Conservation (phyloP, 1,140 invertebrate species). For the Holotrichia oblita region DNA sequence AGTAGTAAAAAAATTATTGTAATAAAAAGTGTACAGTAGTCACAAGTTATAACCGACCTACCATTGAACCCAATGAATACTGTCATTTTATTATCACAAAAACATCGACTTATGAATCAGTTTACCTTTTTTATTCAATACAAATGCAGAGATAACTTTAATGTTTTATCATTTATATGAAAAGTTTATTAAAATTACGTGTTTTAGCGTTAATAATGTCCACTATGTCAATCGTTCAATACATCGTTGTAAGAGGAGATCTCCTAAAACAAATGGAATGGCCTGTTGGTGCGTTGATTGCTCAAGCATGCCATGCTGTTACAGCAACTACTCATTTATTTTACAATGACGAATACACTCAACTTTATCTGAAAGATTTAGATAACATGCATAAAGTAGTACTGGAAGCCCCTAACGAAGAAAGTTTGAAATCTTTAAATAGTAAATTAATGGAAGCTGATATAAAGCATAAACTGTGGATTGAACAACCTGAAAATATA, state of each 20-base stretch:
- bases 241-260: conserved; percentile 82
- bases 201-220: conserved; percentile 2
- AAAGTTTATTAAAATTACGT: no score
- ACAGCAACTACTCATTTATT: conserved; percentile 83
- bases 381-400: conserved; percentile 97
- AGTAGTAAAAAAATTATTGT: no score
- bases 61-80: background rate
- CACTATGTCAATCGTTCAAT: conserved; percentile 70
- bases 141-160: no score
- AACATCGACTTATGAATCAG: no score
- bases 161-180: no score
- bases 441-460: conserved; percentile 74
- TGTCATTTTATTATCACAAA: background rate
- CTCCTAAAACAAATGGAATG: conserved; percentile 77
- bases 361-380: conserved; percentile 82
- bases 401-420: conserved; percentile 83
- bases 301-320: conserved; percentile 95
- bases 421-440: conserved; percentile 72
- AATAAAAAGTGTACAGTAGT: background rate
- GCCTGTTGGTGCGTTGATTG: conserved; percentile 90
- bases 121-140: no score
- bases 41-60: background rate
- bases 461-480: conserved; percentile 93
- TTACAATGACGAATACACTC: conserved; percentile 78
- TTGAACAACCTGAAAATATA: conserved; percentile 97